Evolutionary conservation across 2,113 vertebrate species (phyloP).

Genomic region (Excalfactoria chinensis): DNA sequence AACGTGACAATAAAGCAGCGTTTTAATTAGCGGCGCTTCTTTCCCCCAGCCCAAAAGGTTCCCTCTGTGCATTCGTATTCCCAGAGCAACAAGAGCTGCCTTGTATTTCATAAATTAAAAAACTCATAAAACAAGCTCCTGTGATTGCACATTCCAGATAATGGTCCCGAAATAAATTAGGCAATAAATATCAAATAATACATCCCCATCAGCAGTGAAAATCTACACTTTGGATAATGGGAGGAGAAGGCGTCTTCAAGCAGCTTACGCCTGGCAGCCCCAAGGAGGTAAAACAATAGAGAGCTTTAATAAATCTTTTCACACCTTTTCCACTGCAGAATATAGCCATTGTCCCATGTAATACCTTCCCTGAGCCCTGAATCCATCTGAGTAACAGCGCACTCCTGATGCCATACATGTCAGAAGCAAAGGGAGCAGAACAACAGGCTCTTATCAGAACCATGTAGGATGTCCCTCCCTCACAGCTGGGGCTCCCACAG

Average conservation of each 20-base stretch:
- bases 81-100: constrained; percentile 12
- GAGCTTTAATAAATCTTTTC: constrained; percentile 26
- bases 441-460: not conserved
- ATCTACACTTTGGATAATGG: not conserved
- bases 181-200: constrained; percentile 53
- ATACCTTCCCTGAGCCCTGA: not conserved
- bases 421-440: not conserved
- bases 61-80: constrained; percentile 19
- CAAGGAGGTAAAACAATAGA: not conserved
- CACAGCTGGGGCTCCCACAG: not conserved
- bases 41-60: constrained; percentile 39
- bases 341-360: not conserved
- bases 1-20: constrained; percentile 54
- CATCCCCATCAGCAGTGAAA: constrained; percentile 54
- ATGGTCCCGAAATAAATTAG: constrained; percentile 58
- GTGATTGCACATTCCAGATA: constrained; percentile 40
- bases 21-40: constrained; percentile 58
- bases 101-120: constrained; percentile 40
- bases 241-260: constrained; percentile 19
- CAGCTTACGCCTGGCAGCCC: not conserved
- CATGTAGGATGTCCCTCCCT: not conserved
- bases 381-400: not conserved
- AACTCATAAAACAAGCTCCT: constrained; percentile 29
- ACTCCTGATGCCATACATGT: not conserved
- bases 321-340: not conserved